A percentile compares a stretch with the other conserved stretches of the same genome.
phyloP scores from a whole-genome alignment of 2,888 invertebrate genomes.

The Heterodera filipjevi region DNA sequence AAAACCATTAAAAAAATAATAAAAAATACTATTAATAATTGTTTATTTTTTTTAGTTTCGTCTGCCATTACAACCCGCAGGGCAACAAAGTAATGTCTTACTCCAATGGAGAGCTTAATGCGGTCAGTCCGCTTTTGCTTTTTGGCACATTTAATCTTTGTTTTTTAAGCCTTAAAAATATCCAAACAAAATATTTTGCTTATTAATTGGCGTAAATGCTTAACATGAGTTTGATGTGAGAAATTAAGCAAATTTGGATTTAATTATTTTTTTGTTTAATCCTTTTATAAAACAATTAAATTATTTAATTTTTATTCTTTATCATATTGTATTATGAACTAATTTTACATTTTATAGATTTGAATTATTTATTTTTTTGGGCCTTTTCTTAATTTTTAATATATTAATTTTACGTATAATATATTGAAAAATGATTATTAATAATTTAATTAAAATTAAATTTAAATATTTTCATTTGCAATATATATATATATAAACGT shows the following conservation, averaged over 20 bases:
- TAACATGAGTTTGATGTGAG: background rate
- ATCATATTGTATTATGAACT: too few species aligned
- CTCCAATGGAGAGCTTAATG: conserved; percentile 58
- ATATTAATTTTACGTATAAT: too few species aligned
- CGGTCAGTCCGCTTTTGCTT: conserved; percentile 39
- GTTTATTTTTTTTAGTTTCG: conserved; percentile 52
- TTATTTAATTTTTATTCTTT: too few species aligned
- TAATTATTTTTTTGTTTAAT: background rate
- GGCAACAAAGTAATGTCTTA: conserved; percentile 64
- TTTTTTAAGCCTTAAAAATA: background rate
- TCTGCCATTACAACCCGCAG: conserved; percentile 65
- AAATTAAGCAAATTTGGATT: too few species aligned
- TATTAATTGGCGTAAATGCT: conserved; percentile 20
- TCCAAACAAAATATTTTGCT: background rate
- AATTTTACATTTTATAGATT: too few species aligned
- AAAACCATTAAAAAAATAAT: background rate
- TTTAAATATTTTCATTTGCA: too few species aligned
- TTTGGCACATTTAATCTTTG: background rate
- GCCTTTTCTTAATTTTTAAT: too few species aligned
- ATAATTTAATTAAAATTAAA: too few species aligned
- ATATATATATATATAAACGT: too few species aligned
- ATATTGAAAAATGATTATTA: too few species aligned
- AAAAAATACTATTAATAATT: background rate
- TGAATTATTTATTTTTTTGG: too few species aligned
- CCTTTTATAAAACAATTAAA: background rate